Conservation (phyloP, 30 jellyfish, hydroid and myxozoan species). For the Aurelia aurita complex sp. Pacific region DNA sequence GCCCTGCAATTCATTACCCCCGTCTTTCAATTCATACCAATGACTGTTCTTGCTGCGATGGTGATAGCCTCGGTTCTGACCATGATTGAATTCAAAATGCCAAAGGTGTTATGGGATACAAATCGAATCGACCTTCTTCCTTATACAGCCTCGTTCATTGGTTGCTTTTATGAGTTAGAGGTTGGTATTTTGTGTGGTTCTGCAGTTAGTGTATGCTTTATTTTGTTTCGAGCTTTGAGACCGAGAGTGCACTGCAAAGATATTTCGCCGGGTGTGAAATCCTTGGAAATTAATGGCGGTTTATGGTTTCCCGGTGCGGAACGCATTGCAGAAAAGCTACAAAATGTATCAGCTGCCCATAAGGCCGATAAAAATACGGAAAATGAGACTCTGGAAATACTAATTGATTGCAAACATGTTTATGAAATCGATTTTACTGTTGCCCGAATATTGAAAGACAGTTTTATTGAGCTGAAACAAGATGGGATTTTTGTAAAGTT, state of each 20-base stretch:
- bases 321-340: slow-evolving; percentile 2
- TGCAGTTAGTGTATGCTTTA: slow-evolving; percentile 30
- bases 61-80: slow-evolving; percentile 73
- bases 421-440: slow-evolving; percentile 54
- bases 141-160: slow-evolving; percentile 65
- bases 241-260: slow-evolving; percentile 30
- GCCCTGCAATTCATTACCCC: slow-evolving; percentile 83
- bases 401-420: slow-evolving; percentile 41
- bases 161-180: slow-evolving; percentile 77
- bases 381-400: neutral
- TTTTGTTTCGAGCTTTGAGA: slow-evolving; percentile 59
- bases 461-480: slow-evolving; percentile 26
- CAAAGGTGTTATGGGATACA: slow-evolving; percentile 54
- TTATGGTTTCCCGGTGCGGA: slow-evolving; percentile 70
- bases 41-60: slow-evolving; percentile 82
- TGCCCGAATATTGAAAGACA: slow-evolving; percentile 14
- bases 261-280: neutral
- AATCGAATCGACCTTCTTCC: slow-evolving; percentile 65
- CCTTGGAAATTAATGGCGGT: slow-evolving; percentile 18
- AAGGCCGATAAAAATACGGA: neutral
- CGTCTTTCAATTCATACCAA: slow-evolving; percentile 72
- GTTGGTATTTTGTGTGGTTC: slow-evolving; percentile 75
- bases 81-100: slow-evolving; percentile 71
- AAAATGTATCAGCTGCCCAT: neutral
- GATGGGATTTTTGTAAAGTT: slow-evolving; percentile 26